Evolutionary conservation across 2,888 invertebrate species (phyloP).

Genomic region (Trachelus stipa): DNA sequence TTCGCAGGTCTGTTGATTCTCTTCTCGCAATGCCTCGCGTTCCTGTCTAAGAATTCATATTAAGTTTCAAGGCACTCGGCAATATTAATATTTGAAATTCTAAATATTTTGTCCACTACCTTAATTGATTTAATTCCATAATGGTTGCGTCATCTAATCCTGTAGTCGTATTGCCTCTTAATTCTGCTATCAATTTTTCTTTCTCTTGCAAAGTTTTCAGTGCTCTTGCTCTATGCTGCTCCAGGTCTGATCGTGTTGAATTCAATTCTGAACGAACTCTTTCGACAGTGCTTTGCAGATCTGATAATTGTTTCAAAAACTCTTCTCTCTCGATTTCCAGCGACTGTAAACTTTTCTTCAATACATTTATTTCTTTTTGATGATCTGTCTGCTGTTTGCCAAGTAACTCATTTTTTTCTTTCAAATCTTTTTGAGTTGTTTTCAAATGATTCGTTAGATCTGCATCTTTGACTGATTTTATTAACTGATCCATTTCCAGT

Average conservation of each 20-base stretch:
- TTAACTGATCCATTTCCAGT: slow-evolving; percentile 32
- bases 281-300: slow-evolving; percentile 59
- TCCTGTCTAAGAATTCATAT: slow-evolving; percentile 64
- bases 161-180: slow-evolving; percentile 63
- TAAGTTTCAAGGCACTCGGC: background rate
- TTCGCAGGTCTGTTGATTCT: slow-evolving; percentile 69
- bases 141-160: slow-evolving; percentile 58
- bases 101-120: slow-evolving; percentile 36
- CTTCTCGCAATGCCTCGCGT: slow-evolving; percentile 71
- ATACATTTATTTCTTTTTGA: slow-evolving; percentile 61
- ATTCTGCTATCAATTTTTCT: slow-evolving; percentile 77
- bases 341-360: slow-evolving; percentile 67
- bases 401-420: slow-evolving; percentile 63
- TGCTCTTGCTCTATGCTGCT: slow-evolving; percentile 83
- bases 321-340: slow-evolving; percentile 67
- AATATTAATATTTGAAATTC: background rate
- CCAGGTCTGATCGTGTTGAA: slow-evolving; percentile 71
- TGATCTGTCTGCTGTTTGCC: slow-evolving; percentile 66
- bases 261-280: slow-evolving; percentile 55
- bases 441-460: slow-evolving; percentile 42
- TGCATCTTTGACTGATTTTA: slow-evolving; percentile 28
- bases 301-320: slow-evolving; percentile 63
- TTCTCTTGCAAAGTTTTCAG: slow-evolving; percentile 81
- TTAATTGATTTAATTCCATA: slow-evolving; percentile 74
- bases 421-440: slow-evolving; percentile 60